Conservation (phyloP, 92 coral and sea anemone genomes). For the Porites evermanni region DNA sequence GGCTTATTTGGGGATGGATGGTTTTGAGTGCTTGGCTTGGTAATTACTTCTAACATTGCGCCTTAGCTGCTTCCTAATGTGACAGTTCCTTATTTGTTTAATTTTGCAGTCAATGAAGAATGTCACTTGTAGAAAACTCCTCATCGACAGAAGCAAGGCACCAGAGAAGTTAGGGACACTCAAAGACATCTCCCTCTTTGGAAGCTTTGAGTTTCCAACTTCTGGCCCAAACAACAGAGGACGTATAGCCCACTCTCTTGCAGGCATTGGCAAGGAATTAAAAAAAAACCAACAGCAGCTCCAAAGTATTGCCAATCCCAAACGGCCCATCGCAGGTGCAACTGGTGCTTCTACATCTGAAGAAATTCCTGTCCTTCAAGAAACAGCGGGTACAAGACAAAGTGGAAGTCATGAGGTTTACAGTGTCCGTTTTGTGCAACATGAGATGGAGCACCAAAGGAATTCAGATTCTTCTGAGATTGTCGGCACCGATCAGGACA, state of each 20-base stretch:
- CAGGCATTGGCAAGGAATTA: constrained; percentile 41
- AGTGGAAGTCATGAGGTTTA: background rate
- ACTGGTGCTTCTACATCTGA: constrained; percentile 45
- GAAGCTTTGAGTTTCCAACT: constrained; percentile 44
- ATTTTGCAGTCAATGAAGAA: constrained; percentile 54
- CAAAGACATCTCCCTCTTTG: constrained; percentile 46
- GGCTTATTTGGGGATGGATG: too few relatives aligned
- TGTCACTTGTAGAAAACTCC: constrained; percentile 41
- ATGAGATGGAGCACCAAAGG: background rate
- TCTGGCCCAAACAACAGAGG: constrained; percentile 26
- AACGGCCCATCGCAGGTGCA: constrained; percentile 19
- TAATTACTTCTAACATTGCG: too few relatives aligned
- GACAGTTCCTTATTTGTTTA: too few relatives aligned
- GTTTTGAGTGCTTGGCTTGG: too few relatives aligned
- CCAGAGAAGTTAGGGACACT: constrained; percentile 49
- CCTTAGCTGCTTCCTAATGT: too few relatives aligned
- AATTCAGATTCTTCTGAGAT: background rate
- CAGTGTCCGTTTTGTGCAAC: constrained; percentile 31
- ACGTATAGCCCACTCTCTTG: constrained; percentile 33
- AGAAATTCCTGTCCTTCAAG: constrained; percentile 9
- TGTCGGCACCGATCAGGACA: background rate
- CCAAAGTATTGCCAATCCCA: background rate
- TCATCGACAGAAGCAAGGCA: constrained; percentile 38
- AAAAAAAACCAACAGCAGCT: constrained; percentile 25
- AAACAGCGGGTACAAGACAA: background rate